These are phyloP conservation scores for Micronisus gabar DNA, from an alignment of 2,113 vertebrate species.

Conservation along the genomic window DNA sequence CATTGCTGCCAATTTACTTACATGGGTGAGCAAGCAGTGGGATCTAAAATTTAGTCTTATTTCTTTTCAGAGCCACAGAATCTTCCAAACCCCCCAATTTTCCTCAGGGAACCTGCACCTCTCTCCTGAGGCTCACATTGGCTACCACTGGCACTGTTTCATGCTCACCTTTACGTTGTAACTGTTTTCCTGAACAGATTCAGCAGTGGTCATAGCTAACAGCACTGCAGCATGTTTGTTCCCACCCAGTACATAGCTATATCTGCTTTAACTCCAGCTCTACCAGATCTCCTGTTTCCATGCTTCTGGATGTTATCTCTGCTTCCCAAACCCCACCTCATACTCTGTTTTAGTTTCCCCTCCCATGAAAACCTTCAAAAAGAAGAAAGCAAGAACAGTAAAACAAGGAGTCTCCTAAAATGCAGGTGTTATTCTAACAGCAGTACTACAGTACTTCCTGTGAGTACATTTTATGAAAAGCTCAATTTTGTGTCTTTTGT, in stretches of 20 bases:
- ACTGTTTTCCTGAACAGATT: not conserved
- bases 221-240: not conserved
- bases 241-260: not conserved
- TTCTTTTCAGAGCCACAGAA: not conserved
- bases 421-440: not conserved
- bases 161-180: not conserved
- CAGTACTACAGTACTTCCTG: not conserved
- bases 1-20: not conserved
- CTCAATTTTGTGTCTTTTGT: not conserved
- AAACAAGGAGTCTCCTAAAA: not conserved
- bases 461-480: not conserved
- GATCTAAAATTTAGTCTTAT: not conserved
- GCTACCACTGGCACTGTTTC: not conserved
- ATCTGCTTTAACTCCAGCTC: not conserved
- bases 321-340: not conserved
- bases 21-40: not conserved
- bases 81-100: not conserved
- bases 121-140: not conserved
- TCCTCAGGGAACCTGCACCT: not conserved
- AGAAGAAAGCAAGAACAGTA: not conserved
- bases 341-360: not conserved
- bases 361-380: not conserved
- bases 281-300: not conserved
- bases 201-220: not conserved
- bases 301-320: not conserved